phyloP scores from a whole-genome alignment of 2,113 vertebrate genomes.

The Ictalurus furcatus region DNA sequence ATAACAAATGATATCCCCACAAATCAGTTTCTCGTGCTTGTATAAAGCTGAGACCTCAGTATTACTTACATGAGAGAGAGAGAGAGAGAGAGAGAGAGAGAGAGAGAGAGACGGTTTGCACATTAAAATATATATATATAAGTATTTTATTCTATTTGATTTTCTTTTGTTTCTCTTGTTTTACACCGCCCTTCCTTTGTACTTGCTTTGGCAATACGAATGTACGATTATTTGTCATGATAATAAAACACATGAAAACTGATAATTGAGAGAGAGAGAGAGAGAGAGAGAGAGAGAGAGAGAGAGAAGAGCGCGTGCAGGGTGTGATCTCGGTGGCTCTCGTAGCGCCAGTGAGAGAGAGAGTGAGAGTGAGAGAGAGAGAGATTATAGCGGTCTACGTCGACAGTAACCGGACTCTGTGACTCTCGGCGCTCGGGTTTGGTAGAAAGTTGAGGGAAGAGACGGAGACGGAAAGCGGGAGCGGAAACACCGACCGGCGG shows the following conservation, averaged over 20 bases:
- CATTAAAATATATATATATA: too few species aligned
- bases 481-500: background rate
- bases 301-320: background rate
- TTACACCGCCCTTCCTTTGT: too few species aligned
- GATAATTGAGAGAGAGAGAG: background rate
- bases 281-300: slow-evolving; percentile 4
- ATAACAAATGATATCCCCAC: background rate
- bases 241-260: too few species aligned
- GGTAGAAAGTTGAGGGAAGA: slow-evolving; percentile 7
- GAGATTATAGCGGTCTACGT: background rate
- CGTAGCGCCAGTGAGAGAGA: background rate
- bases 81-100: slow-evolving; percentile 1
- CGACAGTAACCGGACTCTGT: slow-evolving; percentile 19
- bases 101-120: background rate
- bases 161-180: too few species aligned
- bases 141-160: too few species aligned
- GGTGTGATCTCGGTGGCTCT: too few species aligned
- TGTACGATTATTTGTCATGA: too few species aligned
- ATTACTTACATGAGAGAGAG: background rate
- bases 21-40: background rate
- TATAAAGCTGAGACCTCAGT: background rate
- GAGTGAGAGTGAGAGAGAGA: background rate
- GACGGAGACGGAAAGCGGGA: background rate
- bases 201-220: too few species aligned
- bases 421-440: background rate